A percentile compares a stretch with the other conserved stretches of the same genome.
These are phyloP conservation scores for Pegea sp. DNA, from an alignment of 23 tunicate genomes.

Conservation along the genomic window DNA sequence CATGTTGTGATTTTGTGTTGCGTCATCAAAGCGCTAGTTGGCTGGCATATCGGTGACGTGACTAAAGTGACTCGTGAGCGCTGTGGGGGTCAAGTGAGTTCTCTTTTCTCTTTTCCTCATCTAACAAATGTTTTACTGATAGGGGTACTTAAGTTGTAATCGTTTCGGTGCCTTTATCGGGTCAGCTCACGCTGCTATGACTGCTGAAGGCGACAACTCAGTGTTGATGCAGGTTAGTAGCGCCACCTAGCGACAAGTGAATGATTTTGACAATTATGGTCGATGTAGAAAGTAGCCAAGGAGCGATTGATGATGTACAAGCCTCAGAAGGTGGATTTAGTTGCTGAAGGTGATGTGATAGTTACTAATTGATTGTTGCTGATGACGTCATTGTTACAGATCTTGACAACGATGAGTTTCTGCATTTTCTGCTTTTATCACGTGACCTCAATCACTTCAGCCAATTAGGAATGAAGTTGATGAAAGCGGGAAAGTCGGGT, in stretches of 20 bases:
- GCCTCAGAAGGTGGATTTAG: constrained; percentile 39
- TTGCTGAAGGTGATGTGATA: constrained; percentile 29
- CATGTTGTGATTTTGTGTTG: constrained; percentile 74
- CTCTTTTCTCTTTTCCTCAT: neutral
- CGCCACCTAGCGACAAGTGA: too few species aligned
- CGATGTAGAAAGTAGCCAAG: constrained; percentile 99
- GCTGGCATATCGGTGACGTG: constrained; percentile 85
- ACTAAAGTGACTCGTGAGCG: constrained; percentile 56
- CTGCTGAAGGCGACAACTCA: constrained; percentile 95
- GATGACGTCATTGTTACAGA: constrained; percentile 17
- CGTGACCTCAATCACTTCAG: constrained; percentile 39
- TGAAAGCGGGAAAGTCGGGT: constrained; percentile 64
- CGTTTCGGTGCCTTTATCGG: constrained; percentile 82
- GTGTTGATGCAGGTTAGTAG: constrained; percentile 77
- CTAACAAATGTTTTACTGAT: neutral
- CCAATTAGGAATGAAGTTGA: constrained; percentile 51
- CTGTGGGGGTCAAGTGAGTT: constrained; percentile 89
- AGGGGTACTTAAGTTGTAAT: constrained; percentile 82
- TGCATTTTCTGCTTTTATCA: constrained; percentile 52
- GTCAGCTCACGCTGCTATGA: constrained; percentile 85
- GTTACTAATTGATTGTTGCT: neutral
- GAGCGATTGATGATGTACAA: constrained; percentile 42
- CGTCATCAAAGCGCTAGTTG: constrained; percentile 74
- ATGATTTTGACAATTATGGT: too few species aligned
- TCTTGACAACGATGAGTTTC: constrained; percentile 41